Evolutionary conservation across 2,888 invertebrate genomes (phyloP), one percentile per base, ranked within the genome.

Genomic region (Pollenia amentaria): DNA sequence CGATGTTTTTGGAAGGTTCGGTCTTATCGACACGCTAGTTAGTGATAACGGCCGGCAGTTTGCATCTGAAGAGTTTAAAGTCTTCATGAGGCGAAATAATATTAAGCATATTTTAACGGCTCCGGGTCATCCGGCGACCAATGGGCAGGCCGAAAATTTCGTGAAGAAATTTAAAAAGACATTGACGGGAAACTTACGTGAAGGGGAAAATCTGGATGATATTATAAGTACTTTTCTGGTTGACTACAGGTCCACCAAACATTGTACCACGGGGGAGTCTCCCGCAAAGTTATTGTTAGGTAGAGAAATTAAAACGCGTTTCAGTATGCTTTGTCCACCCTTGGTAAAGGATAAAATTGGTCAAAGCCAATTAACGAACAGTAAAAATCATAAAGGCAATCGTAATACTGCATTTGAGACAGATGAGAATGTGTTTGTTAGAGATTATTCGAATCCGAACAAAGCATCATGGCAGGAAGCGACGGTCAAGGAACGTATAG

Each of bases 31-130:
- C 14, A 72, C 62, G 7, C 1, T 88, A 18, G 88, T 87, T 3
- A 84, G 85, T n/a, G 85, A 87, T 21, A 88, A 88, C 48, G 85
- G 86, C 2, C 12, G 67, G 6, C 81, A 85, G 44, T 81, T 85
- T 55, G 55, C 42, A 9, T 60, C 81, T 1, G 44, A 38, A 11
- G 73, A 85, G 14, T 82, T 82, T 64, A 11, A 73, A 38, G 11
- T 14, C 11, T 78, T 48, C 18, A 18, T 51, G 2, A 55, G 29
- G 29, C 9, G 2, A 10, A 79, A 86, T 38, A 64, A 64, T 14
- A 67, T 84, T 0, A 64, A 69, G 4, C 84, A 87, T 55, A 57
- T 29, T 29, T 29, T 29, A 29, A 29, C 29, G 29, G 6, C 29
- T 29, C 29, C 29, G 29, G 29, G 29, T 29, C 29, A 29, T 29